Conservation (phyloP, 2,113 vertebrate species). For the Coptodon bakossiorum region DNA sequence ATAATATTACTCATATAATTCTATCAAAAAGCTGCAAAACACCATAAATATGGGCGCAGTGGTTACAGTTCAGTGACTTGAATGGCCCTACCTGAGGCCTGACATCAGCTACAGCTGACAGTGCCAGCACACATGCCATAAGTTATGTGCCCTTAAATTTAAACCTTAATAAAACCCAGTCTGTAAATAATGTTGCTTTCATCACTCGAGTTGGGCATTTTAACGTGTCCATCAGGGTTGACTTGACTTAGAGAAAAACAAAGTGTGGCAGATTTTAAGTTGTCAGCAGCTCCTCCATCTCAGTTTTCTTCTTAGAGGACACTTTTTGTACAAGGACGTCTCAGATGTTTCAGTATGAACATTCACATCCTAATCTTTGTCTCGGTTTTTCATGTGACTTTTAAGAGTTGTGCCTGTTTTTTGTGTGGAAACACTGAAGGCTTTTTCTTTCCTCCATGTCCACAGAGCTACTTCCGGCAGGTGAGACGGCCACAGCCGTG, state of each 20-base stretch:
- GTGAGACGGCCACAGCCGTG: constrained; percentile 75
- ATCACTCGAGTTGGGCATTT: not conserved
- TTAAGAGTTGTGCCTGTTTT: not conserved
- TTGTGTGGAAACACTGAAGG: not conserved
- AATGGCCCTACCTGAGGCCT: not conserved
- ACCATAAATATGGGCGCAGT: not conserved
- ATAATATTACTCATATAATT: not conserved
- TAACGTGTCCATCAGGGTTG: not conserved
- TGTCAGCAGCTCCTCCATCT: not conserved
- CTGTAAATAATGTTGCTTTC: not conserved
- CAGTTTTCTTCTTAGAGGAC: not conserved
- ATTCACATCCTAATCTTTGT: not conserved
- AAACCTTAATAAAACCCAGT: not conserved
- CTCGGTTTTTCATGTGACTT: not conserved
- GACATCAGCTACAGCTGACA: not conserved
- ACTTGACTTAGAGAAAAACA: not conserved
- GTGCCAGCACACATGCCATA: not conserved
- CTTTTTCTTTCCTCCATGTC: not conserved
- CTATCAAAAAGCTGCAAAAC: not conserved
- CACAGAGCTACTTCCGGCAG: constrained; percentile 81
- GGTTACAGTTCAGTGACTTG: not conserved
- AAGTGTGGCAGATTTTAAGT: not conserved
- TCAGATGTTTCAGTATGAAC: not conserved
- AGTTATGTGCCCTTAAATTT: not conserved
- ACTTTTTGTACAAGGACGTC: not conserved